phyloP scores from a whole-genome alignment of 2,797 vertebrate species.

The Picus viridis region DNA sequence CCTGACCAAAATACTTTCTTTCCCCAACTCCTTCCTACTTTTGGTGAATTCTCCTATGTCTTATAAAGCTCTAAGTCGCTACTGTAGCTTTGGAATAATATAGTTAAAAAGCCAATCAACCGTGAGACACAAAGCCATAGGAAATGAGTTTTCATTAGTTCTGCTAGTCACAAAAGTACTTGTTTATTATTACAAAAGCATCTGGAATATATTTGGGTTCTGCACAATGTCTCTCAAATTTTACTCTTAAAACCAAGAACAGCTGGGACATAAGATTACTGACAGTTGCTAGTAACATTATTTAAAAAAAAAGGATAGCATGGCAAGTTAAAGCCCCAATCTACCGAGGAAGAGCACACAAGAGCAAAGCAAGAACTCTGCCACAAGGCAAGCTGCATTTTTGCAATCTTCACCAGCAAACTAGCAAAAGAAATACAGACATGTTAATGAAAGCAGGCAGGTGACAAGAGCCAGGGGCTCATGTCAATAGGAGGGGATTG shows the following conservation, averaged over 20 bases:
- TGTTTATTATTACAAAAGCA: constrained; percentile 53
- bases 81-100: constrained; percentile 18
- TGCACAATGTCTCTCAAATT: constrained; percentile 3
- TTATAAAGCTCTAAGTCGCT: neutral
- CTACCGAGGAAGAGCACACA: neutral
- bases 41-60: neutral
- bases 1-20: neutral
- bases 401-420: neutral
- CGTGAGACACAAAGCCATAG: constrained; percentile 29
- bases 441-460: neutral
- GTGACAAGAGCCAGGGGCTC: neutral
- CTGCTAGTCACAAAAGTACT: constrained; percentile 53
- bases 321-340: neutral
- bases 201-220: constrained; percentile 40
- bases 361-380: neutral
- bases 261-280: constrained; percentile 29
- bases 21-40: neutral
- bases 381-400: neutral
- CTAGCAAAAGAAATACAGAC: constrained; percentile 2
- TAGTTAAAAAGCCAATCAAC: constrained; percentile 43
- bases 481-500: neutral
- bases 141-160: constrained; percentile 50
- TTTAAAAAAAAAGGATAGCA: neutral
- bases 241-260: constrained; percentile 17
- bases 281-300: constrained; percentile 14